Evolutionary conservation across 2,888 invertebrate species (phyloP), one percentile per base, ranked within the genome.

Genomic region (Sisyra terminalis): DNA sequence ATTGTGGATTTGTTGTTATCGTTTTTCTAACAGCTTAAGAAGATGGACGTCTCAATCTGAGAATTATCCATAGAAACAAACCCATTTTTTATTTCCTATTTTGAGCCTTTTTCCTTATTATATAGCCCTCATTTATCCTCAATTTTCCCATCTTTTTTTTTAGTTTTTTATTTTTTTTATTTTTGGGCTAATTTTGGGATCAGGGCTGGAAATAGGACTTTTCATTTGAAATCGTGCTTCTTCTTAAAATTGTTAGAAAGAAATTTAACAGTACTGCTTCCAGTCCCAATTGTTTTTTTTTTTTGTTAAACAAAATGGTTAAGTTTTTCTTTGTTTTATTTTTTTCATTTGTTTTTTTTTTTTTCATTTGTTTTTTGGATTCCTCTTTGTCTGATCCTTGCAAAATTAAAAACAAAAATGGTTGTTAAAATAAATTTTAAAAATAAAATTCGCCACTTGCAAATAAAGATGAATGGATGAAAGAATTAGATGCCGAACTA

Each of bases 391-490:
- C 48, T 48, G 52, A 49, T 50, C 53, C 49, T 48, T 44, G 49
- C 48, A 47, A 53, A 53, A 51, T 50, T 49, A 55, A 52, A 50
- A 51, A 49, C 55, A 61, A 61, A 61, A n/a, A n/a, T n/a, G n/a
- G n/a, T n/a, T 31, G 3, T 31, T n/a, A 31, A n/a, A 11, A 31
- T 31, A 11, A 11, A n/a, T 31, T 31, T 31, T 31, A 11, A 65
- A 71, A 67, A 81, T 11, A 11, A 31, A 2, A 31, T 31, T 31
- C n/a, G n/a, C 16, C 10, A n/a, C n/a, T n/a, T n/a, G n/a, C n/a
- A n/a, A n/a, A n/a, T n/a, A n/a, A 15, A 78, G 87, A 88, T 65
- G 89, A 92, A 70, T 92, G 92, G 90, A 94, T 94, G 69, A 86
- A 85, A 60, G 93, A 94, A 65, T 67, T 94, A 57, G 92, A 92